Percentiles rank a stretch among this genome's conserved stretches.
Conservation (phyloP, 2,113 vertebrate species). For the Ictalurus furcatus region DNA sequence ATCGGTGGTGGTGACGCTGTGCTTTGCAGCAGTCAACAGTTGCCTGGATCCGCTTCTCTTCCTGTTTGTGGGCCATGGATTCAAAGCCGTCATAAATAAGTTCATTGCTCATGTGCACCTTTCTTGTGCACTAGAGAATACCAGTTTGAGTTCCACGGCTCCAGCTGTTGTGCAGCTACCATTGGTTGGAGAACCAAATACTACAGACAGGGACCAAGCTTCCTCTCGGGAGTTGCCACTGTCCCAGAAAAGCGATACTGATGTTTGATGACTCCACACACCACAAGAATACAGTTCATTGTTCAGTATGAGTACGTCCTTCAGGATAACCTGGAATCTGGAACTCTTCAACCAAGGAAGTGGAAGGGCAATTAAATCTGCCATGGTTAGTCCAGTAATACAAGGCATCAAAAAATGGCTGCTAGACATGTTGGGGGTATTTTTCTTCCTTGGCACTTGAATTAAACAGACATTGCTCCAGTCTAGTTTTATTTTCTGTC, state of each 20-base stretch:
- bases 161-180: background rate
- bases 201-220: background rate
- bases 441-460: background rate
- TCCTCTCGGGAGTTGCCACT: background rate
- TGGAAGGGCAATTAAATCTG: background rate
- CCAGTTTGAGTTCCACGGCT: no score
- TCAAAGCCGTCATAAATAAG: constrained; percentile 38
- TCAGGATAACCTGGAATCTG: background rate
- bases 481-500: background rate
- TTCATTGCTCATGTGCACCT: background rate
- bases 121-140: background rate
- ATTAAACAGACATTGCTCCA: background rate
- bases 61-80: constrained; percentile 57
- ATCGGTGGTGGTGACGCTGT: constrained; percentile 52
- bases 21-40: constrained; percentile 56
- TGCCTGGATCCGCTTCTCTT: constrained; percentile 60
- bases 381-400: background rate
- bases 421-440: background rate
- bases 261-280: background rate
- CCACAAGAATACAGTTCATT: background rate
- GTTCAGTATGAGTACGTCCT: background rate
- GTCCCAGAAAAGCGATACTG: background rate
- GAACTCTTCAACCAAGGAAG: background rate
- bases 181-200: background rate
- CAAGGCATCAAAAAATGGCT: background rate